phyloP scores from a whole-genome alignment of 2,797 vertebrate genomes.

The Sorex maritimensis region DNA sequence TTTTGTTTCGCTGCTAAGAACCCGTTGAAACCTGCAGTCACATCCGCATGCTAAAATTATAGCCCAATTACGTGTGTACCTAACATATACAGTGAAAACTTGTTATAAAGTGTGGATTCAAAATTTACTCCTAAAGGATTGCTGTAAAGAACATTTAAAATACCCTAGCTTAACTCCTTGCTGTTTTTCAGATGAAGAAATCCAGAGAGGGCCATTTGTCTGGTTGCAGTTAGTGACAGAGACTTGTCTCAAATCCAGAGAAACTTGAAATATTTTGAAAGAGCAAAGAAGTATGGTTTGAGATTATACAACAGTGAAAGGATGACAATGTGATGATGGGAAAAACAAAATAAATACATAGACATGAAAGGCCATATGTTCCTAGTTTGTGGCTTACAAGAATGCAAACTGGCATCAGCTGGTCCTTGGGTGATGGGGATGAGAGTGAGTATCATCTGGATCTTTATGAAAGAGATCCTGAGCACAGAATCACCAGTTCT shows the following conservation, averaged over 20 bases:
- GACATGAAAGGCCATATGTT: not conserved
- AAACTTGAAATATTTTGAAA: slow-evolving; percentile 45
- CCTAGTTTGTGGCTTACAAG: slow-evolving; percentile 13
- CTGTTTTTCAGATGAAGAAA: slow-evolving; percentile 47
- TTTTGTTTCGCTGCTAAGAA: slow-evolving; percentile 43
- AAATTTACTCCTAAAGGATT: slow-evolving; percentile 43
- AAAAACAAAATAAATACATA: slow-evolving; percentile 29
- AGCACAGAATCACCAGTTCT: not conserved
- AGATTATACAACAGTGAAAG: not conserved
- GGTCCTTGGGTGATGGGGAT: not conserved
- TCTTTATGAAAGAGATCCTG: slow-evolving; percentile 24
- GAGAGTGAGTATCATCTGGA: not conserved
- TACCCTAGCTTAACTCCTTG: not conserved
- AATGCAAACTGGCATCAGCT: not conserved
- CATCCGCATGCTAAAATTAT: slow-evolving; percentile 29
- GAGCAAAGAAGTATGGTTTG: not conserved
- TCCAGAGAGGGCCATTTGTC: slow-evolving; percentile 2
- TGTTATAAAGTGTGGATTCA: slow-evolving; percentile 45
- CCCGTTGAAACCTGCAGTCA: slow-evolving; percentile 5
- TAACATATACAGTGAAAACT: slow-evolving; percentile 12
- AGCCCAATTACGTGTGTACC: not conserved
- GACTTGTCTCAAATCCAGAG: slow-evolving; percentile 36
- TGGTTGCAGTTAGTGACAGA: slow-evolving; percentile 48
- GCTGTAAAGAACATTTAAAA: not conserved
- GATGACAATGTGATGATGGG: not conserved